Conservation (phyloP, 1,140 invertebrate species). For the Dendrolimus kikuchii region DNA sequence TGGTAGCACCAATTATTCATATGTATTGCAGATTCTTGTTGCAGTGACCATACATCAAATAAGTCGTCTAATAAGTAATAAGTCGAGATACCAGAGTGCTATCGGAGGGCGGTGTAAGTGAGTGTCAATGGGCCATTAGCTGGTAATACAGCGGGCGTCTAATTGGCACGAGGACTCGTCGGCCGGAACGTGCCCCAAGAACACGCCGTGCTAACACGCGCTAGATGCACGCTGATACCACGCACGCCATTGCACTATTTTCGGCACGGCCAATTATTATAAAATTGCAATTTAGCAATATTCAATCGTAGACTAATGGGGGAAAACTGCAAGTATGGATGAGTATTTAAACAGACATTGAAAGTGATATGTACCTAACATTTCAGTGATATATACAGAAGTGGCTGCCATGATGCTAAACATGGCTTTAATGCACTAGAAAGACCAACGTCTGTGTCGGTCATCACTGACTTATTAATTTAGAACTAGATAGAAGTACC, state of each 20-base stretch:
- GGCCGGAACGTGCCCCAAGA: slow-evolving; percentile 19
- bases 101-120: slow-evolving; percentile 41
- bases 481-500: no score
- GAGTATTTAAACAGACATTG: background rate
- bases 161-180: slow-evolving; percentile 49
- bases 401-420: no score
- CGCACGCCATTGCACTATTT: slow-evolving; percentile 33
- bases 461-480: no score
- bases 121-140: slow-evolving; percentile 64
- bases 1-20: no score
- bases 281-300: no score
- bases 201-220: slow-evolving; percentile 23
- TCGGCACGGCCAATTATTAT: slow-evolving; percentile 8
- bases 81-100: slow-evolving; percentile 37
- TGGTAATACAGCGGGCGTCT: slow-evolving; percentile 34
- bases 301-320: no score
- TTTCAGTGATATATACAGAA: no score
- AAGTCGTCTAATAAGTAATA: background rate
- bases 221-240: slow-evolving; percentile 27
- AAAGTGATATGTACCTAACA: no score
- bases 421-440: no score
- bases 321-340: background rate
- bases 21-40: no score
- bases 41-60: background rate
- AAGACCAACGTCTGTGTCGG: no score